Conservation (phyloP, 2,888 invertebrate species). For the Acanthacorydalis orientalis region DNA sequence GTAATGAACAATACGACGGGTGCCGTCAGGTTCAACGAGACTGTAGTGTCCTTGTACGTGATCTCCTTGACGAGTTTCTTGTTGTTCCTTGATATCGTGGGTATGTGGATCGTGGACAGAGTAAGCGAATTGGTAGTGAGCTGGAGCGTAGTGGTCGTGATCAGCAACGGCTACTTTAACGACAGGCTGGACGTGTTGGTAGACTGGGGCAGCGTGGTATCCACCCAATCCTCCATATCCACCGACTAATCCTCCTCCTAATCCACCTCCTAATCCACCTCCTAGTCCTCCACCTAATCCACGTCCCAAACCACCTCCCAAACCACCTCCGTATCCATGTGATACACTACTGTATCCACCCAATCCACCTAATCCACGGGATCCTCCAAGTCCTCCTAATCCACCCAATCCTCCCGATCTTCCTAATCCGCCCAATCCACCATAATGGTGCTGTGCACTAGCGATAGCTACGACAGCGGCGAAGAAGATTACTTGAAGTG, state of each 20-base stretch:
- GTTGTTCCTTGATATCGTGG: conserved; percentile 33
- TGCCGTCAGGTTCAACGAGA: conserved; percentile 33
- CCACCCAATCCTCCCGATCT: too few species aligned
- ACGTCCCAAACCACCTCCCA: too few species aligned
- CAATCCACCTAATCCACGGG: too few species aligned
- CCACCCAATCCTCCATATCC: not conserved
- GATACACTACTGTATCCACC: too few species aligned
- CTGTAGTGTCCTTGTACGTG: conserved; percentile 32
- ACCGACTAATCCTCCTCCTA: too few species aligned
- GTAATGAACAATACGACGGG: conserved; percentile 32
- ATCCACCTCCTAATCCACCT: too few species aligned
- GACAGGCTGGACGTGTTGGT: not conserved
- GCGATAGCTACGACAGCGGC: not conserved
- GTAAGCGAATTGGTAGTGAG: conserved; percentile 30
- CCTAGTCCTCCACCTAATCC: too few species aligned
- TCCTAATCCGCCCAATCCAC: too few species aligned
- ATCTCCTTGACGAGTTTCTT: conserved; percentile 32
- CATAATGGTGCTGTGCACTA: not conserved
- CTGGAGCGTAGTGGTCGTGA: conserved; percentile 22
- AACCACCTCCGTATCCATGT: too few species aligned
- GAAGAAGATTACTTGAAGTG: not conserved
- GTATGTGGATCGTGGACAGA: conserved; percentile 30
- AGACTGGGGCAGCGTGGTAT: conserved; percentile 7
- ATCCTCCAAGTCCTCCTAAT: too few species aligned
- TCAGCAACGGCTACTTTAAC: conserved; percentile 5